These are phyloP conservation scores for Myotis planiceps DNA, from an alignment of 2,797 vertebrate genomes.

Conservation along the genomic window DNA sequence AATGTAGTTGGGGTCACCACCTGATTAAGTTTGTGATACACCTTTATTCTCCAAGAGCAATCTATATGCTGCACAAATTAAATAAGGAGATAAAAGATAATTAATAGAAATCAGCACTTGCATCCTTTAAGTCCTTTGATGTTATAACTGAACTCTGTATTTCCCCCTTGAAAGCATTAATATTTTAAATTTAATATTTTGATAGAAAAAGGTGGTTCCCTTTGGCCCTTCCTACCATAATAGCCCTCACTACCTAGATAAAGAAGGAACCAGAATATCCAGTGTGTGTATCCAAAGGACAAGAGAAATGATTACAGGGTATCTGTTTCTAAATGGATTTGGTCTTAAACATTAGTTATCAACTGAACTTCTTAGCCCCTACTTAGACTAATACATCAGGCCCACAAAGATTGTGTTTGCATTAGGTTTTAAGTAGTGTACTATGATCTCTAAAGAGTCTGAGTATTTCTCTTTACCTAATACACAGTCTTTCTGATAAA, in stretches of 20 bases:
- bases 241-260: neutral
- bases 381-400: neutral
- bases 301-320: neutral
- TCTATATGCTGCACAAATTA: neutral
- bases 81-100: constrained; percentile 18
- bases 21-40: constrained; percentile 9
- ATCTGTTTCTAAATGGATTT: neutral
- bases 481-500: neutral
- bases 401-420: neutral
- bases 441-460: neutral
- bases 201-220: neutral
- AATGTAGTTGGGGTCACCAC: neutral
- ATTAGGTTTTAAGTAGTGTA: neutral
- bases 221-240: neutral
- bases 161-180: neutral
- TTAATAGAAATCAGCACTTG: constrained; percentile 27
- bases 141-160: neutral
- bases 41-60: neutral
- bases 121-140: neutral
- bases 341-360: neutral
- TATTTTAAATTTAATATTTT: constrained; percentile 35
- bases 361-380: neutral
- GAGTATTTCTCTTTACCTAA: neutral
- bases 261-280: neutral
- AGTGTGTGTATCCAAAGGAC: neutral